Base-by-base conservation (phyloP, 2,113 vertebrate genomes). In the Meleagris gallopavo region DNA sequence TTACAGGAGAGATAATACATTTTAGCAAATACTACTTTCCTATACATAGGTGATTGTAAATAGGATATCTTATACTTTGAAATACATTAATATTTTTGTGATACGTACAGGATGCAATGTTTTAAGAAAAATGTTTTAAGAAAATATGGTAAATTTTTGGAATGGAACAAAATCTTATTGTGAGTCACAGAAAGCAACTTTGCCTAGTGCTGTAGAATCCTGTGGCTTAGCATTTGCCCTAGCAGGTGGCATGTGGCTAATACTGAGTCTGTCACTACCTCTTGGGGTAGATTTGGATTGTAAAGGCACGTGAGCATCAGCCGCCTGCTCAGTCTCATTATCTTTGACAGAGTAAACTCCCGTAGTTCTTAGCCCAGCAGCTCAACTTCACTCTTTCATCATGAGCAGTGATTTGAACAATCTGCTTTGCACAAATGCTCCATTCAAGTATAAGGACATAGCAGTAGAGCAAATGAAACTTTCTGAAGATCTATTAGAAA, bases 261-360 rank as follows among this genome's bases (percentile, higher is more conserved):
- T 93, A 84, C 91, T 18, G 41, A 97, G 92, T 87, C 97, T 96
- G 30, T 95, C 91, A 25, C 85, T 86, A 97, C 81, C 97, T 97
- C 96, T n/a, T 97, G 95, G 80, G 86, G 96, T 92, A 93, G 91
- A 94, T 97, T 97, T 95, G 97, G 97, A 98, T 99, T 99, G 99
- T 99, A 98, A 98, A 99, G 99, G 98, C 99, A 99, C 98, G 98
- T 97, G 98, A 99, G 98, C 98, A 99, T 99, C 99, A 99, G 99
- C 98, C 96, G 97, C 98, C 97, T 98, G 97, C 97, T 98, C 97
- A 94, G 97, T 96, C 98, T 98, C 98, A 99, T 98, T 98, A 98
- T 97, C 97, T 98, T 98, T 98, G 97, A 96, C 96, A 97, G 96
- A 98, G 98, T 98, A 98, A 98, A 97, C 97, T 98, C 98, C 86